A percentile compares a stretch with the other conserved stretches of the same genome.
phyloP scores from a whole-genome alignment of 2,113 vertebrate species.

The Amazona vittata region DNA sequence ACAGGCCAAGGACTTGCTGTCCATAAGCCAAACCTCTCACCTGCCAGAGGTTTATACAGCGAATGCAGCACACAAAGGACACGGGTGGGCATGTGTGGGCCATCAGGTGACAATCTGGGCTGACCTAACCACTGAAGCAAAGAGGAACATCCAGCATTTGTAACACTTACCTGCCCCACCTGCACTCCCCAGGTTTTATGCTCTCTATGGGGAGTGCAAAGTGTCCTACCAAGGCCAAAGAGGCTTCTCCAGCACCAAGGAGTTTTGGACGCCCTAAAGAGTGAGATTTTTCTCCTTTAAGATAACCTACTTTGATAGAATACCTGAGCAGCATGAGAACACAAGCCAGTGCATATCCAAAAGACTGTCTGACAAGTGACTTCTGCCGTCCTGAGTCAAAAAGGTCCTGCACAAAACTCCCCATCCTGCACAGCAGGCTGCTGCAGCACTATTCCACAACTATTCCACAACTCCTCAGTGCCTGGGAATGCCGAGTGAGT shows the following conservation, averaged over 20 bases:
- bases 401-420: neutral
- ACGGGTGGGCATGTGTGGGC: accelerated
- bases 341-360: neutral
- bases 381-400: neutral
- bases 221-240: neutral
- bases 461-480: neutral
- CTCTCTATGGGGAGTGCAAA: neutral
- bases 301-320: neutral
- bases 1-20: neutral
- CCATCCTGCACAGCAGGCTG: neutral
- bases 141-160: neutral
- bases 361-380: neutral
- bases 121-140: neutral
- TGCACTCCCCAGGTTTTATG: neutral
- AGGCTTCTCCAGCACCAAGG: neutral
- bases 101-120: neutral
- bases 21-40: neutral
- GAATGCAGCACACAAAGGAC: neutral
- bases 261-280: neutral
- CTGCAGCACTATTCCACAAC: neutral
- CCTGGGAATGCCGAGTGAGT: neutral
- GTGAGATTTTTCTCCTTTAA: neutral
- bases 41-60: neutral
- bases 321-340: neutral
- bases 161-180: neutral